A percentile compares a stretch with the other conserved stretches of the same genome.
phyloP scores from a whole-genome alignment of 2,113 vertebrate species.

The Lutjanus erythropterus region DNA sequence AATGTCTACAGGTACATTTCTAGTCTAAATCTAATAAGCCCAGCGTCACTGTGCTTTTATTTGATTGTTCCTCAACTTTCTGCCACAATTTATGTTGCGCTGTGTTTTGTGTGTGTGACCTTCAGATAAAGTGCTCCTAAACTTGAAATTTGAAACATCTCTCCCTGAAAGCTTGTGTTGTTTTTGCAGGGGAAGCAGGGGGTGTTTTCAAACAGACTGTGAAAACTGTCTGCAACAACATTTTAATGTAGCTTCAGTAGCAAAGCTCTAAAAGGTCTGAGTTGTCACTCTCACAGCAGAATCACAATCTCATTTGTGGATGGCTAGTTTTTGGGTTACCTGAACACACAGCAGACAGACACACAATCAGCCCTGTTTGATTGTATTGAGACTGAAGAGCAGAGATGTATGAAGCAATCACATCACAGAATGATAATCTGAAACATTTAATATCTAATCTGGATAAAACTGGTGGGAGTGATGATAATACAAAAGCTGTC shows the following conservation, averaged over 20 bases:
- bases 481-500: background rate
- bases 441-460: background rate
- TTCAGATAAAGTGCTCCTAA: slow-evolving; percentile 42
- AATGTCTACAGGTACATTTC: background rate
- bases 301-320: slow-evolving; percentile 1
- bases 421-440: background rate
- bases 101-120: background rate
- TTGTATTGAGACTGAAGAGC: background rate
- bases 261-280: slow-evolving; percentile 8
- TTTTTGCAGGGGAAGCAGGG: slow-evolving; percentile 34
- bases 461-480: background rate
- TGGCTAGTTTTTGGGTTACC: background rate
- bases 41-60: background rate
- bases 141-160: slow-evolving; percentile 48
- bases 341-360: background rate
- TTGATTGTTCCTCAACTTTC: background rate
- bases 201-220: slow-evolving; percentile 50
- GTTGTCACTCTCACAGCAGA: slow-evolving; percentile 10
- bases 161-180: slow-evolving; percentile 7
- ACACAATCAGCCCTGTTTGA: background rate
- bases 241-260: slow-evolving; percentile 22
- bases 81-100: background rate
- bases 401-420: background rate
- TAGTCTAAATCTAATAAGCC: background rate
- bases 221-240: slow-evolving; percentile 27